A percentile compares a stretch with the other conserved stretches of the same genome.
phyloP scores from a whole-genome alignment of 2,888 invertebrate genomes.

The Cristatella mucedo region DNA sequence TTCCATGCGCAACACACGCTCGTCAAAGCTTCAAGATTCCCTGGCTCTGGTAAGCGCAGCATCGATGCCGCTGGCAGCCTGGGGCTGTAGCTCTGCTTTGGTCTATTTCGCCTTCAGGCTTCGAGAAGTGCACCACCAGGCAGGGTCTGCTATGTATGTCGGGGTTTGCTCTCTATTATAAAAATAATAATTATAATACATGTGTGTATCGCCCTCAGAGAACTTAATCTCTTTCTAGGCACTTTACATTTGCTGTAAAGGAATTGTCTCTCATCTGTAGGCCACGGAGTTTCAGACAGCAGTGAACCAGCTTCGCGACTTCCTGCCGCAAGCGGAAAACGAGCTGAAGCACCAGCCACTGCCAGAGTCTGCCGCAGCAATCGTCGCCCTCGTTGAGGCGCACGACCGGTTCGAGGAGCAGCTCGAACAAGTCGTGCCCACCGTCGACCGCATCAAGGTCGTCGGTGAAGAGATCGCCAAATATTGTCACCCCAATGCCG shows the following conservation, averaged over 20 bases:
- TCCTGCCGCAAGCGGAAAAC: slow-evolving; percentile 33
- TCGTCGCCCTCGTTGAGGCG: slow-evolving; percentile 33
- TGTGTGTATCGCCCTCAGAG: too few relatives aligned
- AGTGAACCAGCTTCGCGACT: slow-evolving; percentile 33
- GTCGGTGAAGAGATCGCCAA: slow-evolving; percentile 32
- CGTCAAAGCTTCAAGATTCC: slow-evolving; percentile 28
- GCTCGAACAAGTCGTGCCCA: slow-evolving; percentile 21
- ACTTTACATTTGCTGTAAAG: not conserved
- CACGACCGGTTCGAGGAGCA: slow-evolving; percentile 37
- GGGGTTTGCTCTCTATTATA: too few relatives aligned
- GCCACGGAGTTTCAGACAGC: slow-evolving; percentile 36
- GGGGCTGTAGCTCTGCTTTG: not conserved
- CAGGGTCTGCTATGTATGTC: too few relatives aligned
- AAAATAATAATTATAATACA: too few relatives aligned
- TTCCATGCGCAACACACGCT: slow-evolving; percentile 25
- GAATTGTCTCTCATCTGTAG: slow-evolving; percentile 15
- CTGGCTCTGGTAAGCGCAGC: slow-evolving; percentile 24
- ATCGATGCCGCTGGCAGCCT: not conserved
- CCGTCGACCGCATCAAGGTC: slow-evolving; percentile 29
- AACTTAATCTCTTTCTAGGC: too few relatives aligned
- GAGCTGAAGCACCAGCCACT: slow-evolving; percentile 33
- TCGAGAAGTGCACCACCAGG: too few relatives aligned
- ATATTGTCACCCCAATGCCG: slow-evolving; percentile 35
- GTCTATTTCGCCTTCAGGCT: too few relatives aligned
- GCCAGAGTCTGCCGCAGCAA: slow-evolving; percentile 33